A percentile compares a stretch with the other conserved stretches of the same genome.
Evolutionary conservation across 2,113 vertebrate species (phyloP).

Genomic region (Cichladusa arquata): DNA sequence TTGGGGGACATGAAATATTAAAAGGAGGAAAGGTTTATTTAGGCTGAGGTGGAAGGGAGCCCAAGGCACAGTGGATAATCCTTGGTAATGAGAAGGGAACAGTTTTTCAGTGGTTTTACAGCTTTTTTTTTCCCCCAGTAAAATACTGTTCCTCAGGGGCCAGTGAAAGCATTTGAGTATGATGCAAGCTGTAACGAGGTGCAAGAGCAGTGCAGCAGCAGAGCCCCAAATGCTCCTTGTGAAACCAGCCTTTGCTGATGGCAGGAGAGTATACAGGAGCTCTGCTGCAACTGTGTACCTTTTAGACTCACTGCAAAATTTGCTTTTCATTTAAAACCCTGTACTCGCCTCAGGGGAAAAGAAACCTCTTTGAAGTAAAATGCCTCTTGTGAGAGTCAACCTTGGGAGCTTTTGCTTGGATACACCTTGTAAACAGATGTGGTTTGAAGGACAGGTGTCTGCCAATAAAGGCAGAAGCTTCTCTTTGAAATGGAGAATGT

Average conservation of each 20-base stretch:
- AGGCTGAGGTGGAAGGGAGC: background rate
- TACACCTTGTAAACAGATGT: background rate
- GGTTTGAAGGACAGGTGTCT: no score
- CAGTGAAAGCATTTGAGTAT: background rate
- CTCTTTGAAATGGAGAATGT: no score
- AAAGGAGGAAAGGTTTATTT: background rate
- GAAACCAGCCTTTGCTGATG: background rate
- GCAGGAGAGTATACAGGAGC: background rate
- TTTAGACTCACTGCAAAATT: background rate
- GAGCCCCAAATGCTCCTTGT: fast-evolving
- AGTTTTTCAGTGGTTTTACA: background rate
- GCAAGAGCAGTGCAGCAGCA: background rate
- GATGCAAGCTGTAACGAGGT: background rate
- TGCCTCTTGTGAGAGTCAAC: background rate
- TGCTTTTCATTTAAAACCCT: background rate
- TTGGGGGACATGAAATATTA: background rate
- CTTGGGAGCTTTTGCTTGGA: background rate
- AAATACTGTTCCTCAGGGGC: background rate
- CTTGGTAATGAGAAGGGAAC: background rate
- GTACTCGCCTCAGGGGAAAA: background rate
- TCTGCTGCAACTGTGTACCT: fast-evolving
- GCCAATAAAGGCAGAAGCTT: no score
- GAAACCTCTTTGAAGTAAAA: background rate
- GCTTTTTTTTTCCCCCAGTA: background rate
- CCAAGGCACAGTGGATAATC: background rate